These are phyloP conservation scores for Gastracanthus pulcherrimus DNA, from an alignment of 2,888 invertebrate genomes.

Conservation along the genomic window DNA sequence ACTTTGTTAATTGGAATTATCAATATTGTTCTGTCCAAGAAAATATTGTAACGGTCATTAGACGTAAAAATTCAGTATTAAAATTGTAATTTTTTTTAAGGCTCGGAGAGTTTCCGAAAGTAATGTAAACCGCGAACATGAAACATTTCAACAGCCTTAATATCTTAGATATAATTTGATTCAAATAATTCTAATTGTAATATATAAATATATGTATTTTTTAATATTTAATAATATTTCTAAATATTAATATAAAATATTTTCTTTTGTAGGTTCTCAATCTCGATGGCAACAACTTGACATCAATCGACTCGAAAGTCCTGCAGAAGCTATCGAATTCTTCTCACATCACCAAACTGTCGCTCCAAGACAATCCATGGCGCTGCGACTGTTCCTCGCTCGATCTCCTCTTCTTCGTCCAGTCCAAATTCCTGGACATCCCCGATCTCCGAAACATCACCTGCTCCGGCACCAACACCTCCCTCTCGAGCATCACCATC, in stretches of 20 bases:
- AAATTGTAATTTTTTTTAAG: neutral
- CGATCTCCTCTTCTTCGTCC: conserved; percentile 80
- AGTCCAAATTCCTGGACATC: conserved; percentile 70
- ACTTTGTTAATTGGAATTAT: too few relatives aligned
- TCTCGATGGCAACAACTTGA: conserved; percentile 80
- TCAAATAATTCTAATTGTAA: too few relatives aligned
- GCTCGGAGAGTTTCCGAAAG: too few relatives aligned
- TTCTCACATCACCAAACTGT: conserved; percentile 77
- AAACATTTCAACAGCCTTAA: too few relatives aligned
- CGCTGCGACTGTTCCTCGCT: conserved; percentile 83
- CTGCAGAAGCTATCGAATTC: conserved; percentile 77
- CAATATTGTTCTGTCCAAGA: too few relatives aligned
- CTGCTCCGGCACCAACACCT: neutral
- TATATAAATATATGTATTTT: neutral
- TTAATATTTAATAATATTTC: neutral
- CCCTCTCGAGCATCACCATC: neutral
- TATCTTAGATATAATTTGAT: too few relatives aligned
- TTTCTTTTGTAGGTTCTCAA: conserved; percentile 75
- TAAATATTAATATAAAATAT: neutral
- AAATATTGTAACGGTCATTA: too few relatives aligned
- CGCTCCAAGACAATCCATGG: conserved; percentile 84
- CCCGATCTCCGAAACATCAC: conserved; percentile 18
- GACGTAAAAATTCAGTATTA: too few relatives aligned
- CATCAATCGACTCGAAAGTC: conserved; percentile 75
- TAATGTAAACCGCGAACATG: too few relatives aligned